A percentile compares a stretch with the other conserved stretches of the same genome.
phyloP scores from a whole-genome alignment of 2,113 vertebrate species.

The Elachura formosa region DNA sequence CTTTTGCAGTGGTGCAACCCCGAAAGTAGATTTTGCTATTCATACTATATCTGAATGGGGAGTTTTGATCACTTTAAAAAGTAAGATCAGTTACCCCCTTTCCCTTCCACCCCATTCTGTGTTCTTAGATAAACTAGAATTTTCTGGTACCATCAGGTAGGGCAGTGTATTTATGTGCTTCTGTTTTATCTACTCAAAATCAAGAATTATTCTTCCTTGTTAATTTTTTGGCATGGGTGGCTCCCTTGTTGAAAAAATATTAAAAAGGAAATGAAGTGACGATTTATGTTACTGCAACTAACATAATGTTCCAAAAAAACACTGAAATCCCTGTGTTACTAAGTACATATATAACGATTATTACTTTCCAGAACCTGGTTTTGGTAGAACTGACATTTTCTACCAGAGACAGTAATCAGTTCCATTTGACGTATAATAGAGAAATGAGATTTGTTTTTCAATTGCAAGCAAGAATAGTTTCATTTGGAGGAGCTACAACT shows the following conservation, averaged over 20 bases:
- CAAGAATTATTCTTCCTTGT: not conserved
- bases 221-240: accelerated
- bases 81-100: not conserved
- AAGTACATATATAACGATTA: not conserved
- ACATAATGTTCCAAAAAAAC: not conserved
- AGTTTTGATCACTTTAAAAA: not conserved
- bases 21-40: not conserved
- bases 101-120: accelerated
- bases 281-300: not conserved
- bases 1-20: not conserved
- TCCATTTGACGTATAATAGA: not conserved
- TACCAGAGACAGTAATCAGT: not conserved
- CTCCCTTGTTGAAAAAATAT: not conserved
- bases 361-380: not conserved
- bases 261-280: not conserved
- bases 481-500: not conserved
- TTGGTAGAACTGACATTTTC: not conserved
- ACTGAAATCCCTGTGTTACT: not conserved
- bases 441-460: not conserved
- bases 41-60: accelerated
- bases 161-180: not conserved
- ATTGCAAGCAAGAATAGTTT: not conserved
- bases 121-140: not conserved
- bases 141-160: not conserved
- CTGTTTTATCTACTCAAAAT: not conserved